Percentiles rank a stretch among this genome's conserved stretches.
phyloP scores from a whole-genome alignment of 1,140 invertebrate genomes.

The Neomicropteryx cornuta region DNA sequence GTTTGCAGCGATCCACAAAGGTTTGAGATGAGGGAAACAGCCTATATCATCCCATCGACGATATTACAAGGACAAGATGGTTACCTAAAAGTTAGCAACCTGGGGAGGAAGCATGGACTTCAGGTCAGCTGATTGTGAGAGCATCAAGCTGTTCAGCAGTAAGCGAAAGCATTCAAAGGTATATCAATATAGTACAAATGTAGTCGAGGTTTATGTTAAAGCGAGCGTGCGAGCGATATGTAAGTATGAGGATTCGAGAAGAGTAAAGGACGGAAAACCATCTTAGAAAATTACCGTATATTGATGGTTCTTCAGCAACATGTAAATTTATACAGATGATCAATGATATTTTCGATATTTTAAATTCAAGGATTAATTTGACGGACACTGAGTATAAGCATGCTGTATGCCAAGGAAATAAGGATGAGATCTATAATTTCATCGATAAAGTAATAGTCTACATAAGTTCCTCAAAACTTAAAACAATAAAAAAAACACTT shows the following conservation, averaged over 20 bases:
- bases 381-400: neutral
- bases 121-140: too few species aligned
- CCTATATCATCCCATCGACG: neutral
- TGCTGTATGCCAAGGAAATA: neutral
- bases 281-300: too few species aligned
- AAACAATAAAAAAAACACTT: neutral
- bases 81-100: neutral
- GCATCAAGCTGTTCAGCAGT: too few species aligned
- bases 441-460: neutral
- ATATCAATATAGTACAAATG: too few species aligned
- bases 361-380: slow-evolving; percentile 7
- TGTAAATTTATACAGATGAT: slow-evolving; percentile 13
- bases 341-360: slow-evolving; percentile 15
- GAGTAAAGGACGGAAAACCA: too few species aligned
- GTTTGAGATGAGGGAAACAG: neutral
- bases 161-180: too few species aligned
- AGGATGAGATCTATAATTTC: neutral
- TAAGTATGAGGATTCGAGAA: too few species aligned
- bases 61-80: neutral
- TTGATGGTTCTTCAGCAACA: slow-evolving; percentile 9
- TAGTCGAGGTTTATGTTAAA: too few species aligned
- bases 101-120: neutral
- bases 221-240: too few species aligned
- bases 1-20: neutral
- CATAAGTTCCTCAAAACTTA: neutral